These are phyloP conservation scores for Triplophysa yarkandensis DNA, from an alignment of 2,797 vertebrate genomes.

Conservation along the genomic window DNA sequence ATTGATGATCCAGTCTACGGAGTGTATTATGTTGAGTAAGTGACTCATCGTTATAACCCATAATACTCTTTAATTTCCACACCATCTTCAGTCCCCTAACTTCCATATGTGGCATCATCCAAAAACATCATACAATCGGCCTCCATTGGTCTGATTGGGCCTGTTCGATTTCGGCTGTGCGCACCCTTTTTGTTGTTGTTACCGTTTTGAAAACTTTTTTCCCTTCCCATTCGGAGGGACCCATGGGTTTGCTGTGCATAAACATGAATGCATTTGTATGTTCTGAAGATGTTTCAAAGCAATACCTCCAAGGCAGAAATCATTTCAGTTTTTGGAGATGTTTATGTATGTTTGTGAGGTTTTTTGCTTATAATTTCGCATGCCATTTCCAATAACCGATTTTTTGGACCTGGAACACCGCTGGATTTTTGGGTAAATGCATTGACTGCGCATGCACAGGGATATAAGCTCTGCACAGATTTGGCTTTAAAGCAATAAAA, in stretches of 20 bases:
- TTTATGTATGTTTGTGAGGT: constrained; percentile 34
- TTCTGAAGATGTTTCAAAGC: constrained; percentile 68
- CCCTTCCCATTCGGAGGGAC: constrained; percentile 19
- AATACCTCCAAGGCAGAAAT: constrained; percentile 56
- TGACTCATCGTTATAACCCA: constrained; percentile 56
- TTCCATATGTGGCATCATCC: constrained; percentile 30
- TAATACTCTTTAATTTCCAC: constrained; percentile 7
- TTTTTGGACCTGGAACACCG: neutral
- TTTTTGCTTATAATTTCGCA: constrained; percentile 23
- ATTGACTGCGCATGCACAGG: neutral
- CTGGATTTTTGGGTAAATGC: constrained; percentile 17
- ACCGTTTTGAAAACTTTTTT: constrained; percentile 22
- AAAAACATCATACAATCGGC: neutral
- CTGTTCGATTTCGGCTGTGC: constrained; percentile 8
- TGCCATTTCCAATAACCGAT: neutral
- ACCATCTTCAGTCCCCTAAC: constrained; percentile 10
- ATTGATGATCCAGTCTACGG: constrained; percentile 98
- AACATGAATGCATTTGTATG: constrained; percentile 62
- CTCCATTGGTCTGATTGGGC: constrained; percentile 45
- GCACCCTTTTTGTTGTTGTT: constrained; percentile 20
- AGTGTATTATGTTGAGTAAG: constrained; percentile 99
- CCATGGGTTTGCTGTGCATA: constrained; percentile 50
- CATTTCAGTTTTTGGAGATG: constrained; percentile 43
- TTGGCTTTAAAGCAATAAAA: constrained; percentile 7
- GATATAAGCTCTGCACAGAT: neutral